Percentiles rank a stretch among this genome's conserved stretches.
These are phyloP conservation scores for Aphis craccivora DNA, from an alignment of 1,140 invertebrate genomes.

Conservation along the genomic window DNA sequence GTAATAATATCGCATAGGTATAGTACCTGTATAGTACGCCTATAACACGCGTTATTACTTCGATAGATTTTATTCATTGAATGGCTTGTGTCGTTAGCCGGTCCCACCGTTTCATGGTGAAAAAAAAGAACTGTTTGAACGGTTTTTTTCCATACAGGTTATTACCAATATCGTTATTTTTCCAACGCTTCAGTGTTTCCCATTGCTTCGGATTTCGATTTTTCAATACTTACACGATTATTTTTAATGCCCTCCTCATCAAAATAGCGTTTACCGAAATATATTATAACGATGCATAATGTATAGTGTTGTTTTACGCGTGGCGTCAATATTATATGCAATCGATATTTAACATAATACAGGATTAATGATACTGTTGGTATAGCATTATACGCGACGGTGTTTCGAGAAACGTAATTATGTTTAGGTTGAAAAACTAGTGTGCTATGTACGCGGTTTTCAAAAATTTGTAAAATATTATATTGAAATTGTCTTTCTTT, in stretches of 20 bases:
- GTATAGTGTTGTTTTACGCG: background rate
- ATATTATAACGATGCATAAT: background rate
- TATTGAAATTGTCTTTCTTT: background rate
- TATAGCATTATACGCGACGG: background rate
- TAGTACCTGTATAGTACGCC: background rate
- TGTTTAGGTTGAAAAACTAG: background rate
- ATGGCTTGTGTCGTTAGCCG: background rate
- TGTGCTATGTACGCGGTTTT: background rate
- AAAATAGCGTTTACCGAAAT: background rate
- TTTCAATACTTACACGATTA: background rate
- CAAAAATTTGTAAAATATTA: background rate
- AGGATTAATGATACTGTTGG: background rate
- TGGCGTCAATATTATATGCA: slow-evolving; percentile 1
- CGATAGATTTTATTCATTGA: background rate
- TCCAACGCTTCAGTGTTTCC: background rate
- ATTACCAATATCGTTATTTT: background rate
- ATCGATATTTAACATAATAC: slow-evolving; percentile 5
- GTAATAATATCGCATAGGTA: background rate
- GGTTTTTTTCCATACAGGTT: background rate
- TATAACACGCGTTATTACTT: background rate
- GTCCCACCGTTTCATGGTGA: background rate
- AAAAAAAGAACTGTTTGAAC: background rate
- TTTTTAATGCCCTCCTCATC: background rate
- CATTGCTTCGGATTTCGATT: background rate
- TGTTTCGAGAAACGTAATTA: background rate